These are phyloP conservation scores for Stegophylla sp. DNA, from an alignment of 2,888 invertebrate genomes.

Conservation along the genomic window DNA sequence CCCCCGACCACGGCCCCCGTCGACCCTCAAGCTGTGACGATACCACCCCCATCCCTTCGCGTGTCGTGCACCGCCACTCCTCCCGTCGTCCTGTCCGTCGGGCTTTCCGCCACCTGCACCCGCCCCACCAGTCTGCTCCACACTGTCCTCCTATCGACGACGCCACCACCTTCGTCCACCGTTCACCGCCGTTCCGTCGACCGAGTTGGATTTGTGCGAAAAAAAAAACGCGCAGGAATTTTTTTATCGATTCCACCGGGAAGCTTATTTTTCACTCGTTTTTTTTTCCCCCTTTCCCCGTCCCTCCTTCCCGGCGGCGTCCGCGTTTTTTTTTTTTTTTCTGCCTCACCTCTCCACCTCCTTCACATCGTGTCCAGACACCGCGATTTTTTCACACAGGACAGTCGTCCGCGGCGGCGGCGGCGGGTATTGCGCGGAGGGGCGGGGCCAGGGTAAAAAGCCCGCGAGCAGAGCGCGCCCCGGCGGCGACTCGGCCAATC, in stretches of 20 bases:
- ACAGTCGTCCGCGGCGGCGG: constrained; percentile 1
- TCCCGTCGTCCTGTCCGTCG: background rate
- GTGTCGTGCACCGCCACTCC: background rate
- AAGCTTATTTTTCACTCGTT: constrained; percentile 59
- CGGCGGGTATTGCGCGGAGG: constrained; percentile 3
- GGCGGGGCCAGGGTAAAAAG: constrained; percentile 34
- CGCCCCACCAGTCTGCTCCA: background rate
- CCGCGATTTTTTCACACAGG: constrained; percentile 54
- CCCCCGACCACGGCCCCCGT: background rate
- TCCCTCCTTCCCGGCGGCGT: constrained; percentile 2
- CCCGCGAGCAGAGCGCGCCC: constrained; percentile 49
- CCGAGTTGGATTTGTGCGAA: constrained; percentile 42
- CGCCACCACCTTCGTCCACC: background rate
- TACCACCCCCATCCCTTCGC: constrained; percentile 1
- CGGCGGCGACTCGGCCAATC: constrained; percentile 33
- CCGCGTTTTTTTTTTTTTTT: constrained; percentile 40
- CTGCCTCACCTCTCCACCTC: constrained; percentile 49
- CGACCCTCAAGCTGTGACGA: constrained; percentile 3
- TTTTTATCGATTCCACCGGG: constrained; percentile 63
- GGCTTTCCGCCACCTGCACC: constrained; percentile 11
- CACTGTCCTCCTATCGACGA: background rate
- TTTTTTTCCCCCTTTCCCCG: background rate
- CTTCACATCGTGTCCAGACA: constrained; percentile 53
- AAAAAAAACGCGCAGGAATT: constrained; percentile 64
- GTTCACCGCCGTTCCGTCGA: background rate